phyloP scores from a whole-genome alignment of 2,113 vertebrate genomes.

The Archocentrus centrarchus region DNA sequence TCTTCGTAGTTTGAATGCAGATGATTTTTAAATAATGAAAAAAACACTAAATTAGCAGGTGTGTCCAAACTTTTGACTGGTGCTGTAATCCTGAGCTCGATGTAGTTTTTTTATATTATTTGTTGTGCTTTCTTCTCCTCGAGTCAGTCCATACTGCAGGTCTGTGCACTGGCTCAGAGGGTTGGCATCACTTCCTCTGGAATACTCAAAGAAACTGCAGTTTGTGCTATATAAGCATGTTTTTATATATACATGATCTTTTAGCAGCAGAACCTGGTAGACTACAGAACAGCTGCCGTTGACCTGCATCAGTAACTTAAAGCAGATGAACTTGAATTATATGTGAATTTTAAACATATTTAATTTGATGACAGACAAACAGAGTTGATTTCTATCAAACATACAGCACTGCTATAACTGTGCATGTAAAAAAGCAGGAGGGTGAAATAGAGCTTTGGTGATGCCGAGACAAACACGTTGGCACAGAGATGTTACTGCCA shows the following conservation, averaged over 20 bases:
- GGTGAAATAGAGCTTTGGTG: too few species aligned
- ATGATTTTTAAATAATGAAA: too few species aligned
- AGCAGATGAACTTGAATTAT: background rate
- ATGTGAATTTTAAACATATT: background rate
- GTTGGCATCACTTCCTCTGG: background rate
- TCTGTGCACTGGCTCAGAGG: too few species aligned
- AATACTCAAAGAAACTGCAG: background rate
- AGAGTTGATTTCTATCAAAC: too few species aligned
- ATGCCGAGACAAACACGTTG: too few species aligned
- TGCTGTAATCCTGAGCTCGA: background rate
- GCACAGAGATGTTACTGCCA: too few species aligned
- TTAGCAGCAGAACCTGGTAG: background rate
- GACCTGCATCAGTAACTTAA: background rate
- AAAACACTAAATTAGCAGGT: too few species aligned
- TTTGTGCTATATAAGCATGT: background rate
- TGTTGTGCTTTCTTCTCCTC: background rate
- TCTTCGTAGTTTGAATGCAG: too few species aligned
- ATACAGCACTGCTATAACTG: background rate
- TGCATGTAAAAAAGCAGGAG: too few species aligned
- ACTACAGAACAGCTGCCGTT: background rate
- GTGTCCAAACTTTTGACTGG: too few species aligned
- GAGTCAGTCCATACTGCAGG: background rate
- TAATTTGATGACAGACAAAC: too few species aligned
- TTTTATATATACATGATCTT: background rate
- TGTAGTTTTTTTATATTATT: background rate